Conservation (phyloP, 2,797 vertebrate species). For the Lemur catta region DNA sequence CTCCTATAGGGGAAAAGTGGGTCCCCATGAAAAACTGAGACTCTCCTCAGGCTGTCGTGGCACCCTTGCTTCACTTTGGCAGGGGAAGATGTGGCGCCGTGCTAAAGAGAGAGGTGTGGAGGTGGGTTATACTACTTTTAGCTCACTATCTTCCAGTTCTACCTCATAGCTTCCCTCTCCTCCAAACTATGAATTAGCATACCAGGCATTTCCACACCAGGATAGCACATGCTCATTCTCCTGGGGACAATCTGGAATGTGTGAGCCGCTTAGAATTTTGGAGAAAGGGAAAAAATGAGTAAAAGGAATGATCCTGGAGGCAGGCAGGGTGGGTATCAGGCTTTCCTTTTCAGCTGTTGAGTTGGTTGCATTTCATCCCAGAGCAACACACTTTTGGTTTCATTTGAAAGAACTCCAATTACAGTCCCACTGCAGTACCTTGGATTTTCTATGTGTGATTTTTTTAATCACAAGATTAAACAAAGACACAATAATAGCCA, state of each 20-base stretch:
- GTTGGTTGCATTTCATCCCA: not conserved
- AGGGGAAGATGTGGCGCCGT: not conserved
- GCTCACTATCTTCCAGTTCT: not conserved
- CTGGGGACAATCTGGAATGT: not conserved
- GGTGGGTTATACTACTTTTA: not conserved
- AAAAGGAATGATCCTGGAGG: not conserved
- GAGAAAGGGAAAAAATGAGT: not conserved
- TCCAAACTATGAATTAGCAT: not conserved
- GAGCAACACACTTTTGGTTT: not conserved
- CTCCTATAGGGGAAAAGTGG: not conserved
- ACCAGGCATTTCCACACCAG: not conserved
- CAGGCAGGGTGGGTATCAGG: not conserved
- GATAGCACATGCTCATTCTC: not conserved
- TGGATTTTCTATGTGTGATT: not conserved
- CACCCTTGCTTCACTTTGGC: not conserved
- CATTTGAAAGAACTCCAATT: not conserved
- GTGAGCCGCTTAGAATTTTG: not conserved
- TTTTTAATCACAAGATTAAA: not conserved
- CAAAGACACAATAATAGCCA: not conserved
- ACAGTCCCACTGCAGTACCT: not conserved
- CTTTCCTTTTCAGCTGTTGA: not conserved
- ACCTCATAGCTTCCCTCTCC: not conserved
- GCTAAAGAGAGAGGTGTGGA: not conserved
- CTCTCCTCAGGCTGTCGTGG: not conserved
- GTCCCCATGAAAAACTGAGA: not conserved